phyloP scores from a whole-genome alignment of 2,797 vertebrate species.

The Hybognathus amarus region DNA sequence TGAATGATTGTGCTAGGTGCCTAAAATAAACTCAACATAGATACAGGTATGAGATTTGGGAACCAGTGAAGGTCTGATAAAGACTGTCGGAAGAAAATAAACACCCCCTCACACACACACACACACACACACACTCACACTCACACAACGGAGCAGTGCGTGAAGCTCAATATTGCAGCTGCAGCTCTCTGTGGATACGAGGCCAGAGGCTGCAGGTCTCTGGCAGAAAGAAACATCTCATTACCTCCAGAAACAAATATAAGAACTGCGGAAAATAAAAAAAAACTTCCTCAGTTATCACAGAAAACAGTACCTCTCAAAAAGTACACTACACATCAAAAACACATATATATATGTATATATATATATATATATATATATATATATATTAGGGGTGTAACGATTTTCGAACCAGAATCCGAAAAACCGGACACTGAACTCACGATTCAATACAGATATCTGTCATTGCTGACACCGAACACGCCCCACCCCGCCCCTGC shows the following conservation, averaged over 20 bases:
- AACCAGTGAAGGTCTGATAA: conserved; percentile 19
- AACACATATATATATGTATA: no score
- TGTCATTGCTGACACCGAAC: no score
- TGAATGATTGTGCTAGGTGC: neutral
- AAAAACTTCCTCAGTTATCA: conserved; percentile 9
- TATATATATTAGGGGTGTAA: no score
- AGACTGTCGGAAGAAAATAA: conserved; percentile 10
- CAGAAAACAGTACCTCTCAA: neutral
- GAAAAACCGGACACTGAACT: no score
- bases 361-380: no score
- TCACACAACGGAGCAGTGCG: neutral
- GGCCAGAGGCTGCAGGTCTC: conserved; percentile 56
- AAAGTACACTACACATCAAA: neutral
- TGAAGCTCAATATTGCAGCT: conserved; percentile 41
- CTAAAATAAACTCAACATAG: neutral
- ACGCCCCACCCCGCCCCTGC: no score
- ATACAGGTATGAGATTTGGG: neutral
- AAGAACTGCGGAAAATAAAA: conserved; percentile 26
- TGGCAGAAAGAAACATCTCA: conserved; percentile 70
- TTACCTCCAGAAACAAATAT: conserved; percentile 66
- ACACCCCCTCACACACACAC: no score
- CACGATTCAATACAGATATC: no score
- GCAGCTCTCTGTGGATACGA: conserved; percentile 59
- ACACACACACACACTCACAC: neutral
- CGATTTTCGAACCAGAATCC: no score